These are phyloP conservation scores for Brachionus rotundiformis DNA, from an alignment of 1,140 invertebrate genomes.

Conservation along the genomic window DNA sequence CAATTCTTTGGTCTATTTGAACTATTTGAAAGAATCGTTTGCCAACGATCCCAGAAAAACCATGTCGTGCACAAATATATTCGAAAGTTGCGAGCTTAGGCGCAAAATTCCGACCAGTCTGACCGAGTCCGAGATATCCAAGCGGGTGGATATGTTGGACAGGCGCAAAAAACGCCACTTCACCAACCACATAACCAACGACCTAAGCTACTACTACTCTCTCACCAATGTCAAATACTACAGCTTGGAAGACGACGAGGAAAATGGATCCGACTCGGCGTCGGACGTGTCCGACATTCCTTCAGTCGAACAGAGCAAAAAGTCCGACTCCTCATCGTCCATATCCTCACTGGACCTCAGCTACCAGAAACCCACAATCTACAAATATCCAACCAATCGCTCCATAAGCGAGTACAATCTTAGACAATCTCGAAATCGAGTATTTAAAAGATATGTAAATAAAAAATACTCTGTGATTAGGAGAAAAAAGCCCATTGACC, in stretches of 20 bases:
- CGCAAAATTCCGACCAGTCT: conserved; percentile 34
- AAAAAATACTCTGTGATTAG: background rate
- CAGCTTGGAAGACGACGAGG: conserved; percentile 34
- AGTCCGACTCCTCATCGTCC: conserved; percentile 11
- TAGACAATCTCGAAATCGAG: background rate
- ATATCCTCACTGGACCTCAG: background rate
- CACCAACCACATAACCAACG: background rate
- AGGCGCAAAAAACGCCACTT: conserved; percentile 7
- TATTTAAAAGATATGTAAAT: background rate
- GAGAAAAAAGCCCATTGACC: background rate
- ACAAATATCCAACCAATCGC: background rate
- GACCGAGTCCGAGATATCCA: conserved; percentile 32
- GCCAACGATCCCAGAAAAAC: background rate
- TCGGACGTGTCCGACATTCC: background rate
- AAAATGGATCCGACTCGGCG: background rate
- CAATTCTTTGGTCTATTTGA: too few species aligned
- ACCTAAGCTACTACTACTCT: conserved; percentile 45
- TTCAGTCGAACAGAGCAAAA: background rate
- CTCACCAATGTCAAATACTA: conserved; percentile 45
- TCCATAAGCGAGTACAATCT: conserved; percentile 6
- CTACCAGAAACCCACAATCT: background rate
- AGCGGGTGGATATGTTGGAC: background rate
- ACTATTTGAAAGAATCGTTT: background rate
- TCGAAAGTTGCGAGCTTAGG: background rate
- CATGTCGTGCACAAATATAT: background rate